Evolutionary conservation across 1,140 invertebrate genomes (phyloP).

Genomic region (Ceratina japonica): DNA sequence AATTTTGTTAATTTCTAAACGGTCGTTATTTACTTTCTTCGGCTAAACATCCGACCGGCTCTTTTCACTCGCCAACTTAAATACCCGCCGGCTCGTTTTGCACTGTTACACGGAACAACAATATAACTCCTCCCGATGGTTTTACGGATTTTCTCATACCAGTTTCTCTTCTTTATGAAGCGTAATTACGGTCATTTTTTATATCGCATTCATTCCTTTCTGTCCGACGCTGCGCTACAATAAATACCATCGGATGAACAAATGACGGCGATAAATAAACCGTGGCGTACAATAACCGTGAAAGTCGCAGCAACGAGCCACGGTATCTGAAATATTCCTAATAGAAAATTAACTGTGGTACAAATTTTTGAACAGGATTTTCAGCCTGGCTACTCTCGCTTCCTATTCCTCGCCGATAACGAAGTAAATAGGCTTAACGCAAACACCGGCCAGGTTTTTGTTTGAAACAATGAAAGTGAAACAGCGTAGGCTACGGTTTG

Average conservation of each 20-base stretch:
- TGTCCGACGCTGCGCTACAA: neutral
- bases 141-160: neutral
- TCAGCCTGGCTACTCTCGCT: neutral
- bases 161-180: slow-evolving; percentile 20
- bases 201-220: neutral
- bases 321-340: too few relatives aligned
- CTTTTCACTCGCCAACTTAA: neutral
- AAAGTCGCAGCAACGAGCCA: neutral
- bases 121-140: neutral
- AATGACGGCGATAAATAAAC: neutral
- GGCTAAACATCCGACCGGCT: neutral
- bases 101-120: neutral
- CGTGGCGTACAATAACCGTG: too few relatives aligned
- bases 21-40: neutral
- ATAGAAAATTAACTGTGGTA: too few relatives aligned
- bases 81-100: neutral
- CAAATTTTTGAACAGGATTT: neutral
- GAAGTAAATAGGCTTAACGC: neutral
- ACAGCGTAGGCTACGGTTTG: neutral
- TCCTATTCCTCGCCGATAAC: neutral
- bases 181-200: slow-evolving; percentile 19
- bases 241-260: neutral
- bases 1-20: neutral
- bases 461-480: neutral
- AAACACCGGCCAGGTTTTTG: neutral